Conservation (phyloP, 2,888 invertebrate genomes). For the Amorpha juglandis region DNA sequence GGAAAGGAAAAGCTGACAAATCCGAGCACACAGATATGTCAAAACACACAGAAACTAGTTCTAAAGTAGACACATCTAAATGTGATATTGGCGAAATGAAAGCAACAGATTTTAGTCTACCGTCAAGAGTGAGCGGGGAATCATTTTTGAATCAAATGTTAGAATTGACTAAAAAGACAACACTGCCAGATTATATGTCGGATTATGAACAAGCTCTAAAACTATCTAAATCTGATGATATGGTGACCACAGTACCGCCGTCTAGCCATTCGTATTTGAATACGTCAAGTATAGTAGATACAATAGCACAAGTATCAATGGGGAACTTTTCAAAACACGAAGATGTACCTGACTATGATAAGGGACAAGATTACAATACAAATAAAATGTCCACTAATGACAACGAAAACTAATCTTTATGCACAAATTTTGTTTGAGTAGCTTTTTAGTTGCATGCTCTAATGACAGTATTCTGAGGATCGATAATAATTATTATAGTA, state of each 20-base stretch:
- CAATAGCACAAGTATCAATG: constrained; percentile 75
- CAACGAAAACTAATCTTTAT: constrained; percentile 52
- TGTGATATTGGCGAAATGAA: constrained; percentile 62
- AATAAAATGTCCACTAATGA: constrained; percentile 59
- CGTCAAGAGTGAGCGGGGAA: constrained; percentile 73
- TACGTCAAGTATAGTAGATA: constrained; percentile 70
- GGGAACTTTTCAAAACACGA: constrained; percentile 74
- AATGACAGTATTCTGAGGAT: background rate
- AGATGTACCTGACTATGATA: constrained; percentile 71
- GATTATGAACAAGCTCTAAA: constrained; percentile 84
- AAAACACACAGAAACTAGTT: constrained; percentile 71
- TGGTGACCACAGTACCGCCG: constrained; percentile 73
- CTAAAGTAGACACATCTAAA: constrained; percentile 80
- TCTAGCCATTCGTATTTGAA: constrained; percentile 76
- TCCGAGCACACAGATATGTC: constrained; percentile 61
- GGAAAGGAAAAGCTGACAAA: constrained; percentile 79
- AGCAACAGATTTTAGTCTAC: constrained; percentile 77
- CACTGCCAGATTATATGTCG: constrained; percentile 77
- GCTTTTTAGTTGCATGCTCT: background rate
- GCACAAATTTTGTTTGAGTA: background rate
- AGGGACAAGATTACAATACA: constrained; percentile 70
- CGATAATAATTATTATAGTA: background rate
- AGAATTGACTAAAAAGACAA: constrained; percentile 80
- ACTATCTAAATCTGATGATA: constrained; percentile 84
- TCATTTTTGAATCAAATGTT: constrained; percentile 82